phyloP scores from a whole-genome alignment of 2,113 vertebrate genomes.

The Typhlomys cinereus region DNA sequence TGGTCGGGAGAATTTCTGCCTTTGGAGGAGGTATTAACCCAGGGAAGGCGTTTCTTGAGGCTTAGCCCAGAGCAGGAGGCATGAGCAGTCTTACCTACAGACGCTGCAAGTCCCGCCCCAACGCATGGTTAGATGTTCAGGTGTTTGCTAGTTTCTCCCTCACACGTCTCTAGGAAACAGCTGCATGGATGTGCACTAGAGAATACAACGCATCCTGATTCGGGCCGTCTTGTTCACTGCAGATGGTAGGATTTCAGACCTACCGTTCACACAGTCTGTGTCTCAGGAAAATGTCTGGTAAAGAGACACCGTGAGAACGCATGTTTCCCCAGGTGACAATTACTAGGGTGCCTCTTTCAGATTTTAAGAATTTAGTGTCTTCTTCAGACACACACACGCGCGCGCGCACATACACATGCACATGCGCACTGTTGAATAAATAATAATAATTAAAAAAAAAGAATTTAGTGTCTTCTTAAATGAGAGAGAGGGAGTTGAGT shows the following conservation, averaged over 20 bases:
- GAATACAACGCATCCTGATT: background rate
- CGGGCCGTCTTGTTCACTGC: background rate
- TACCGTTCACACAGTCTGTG: background rate
- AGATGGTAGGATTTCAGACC: background rate
- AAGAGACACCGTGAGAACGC: background rate
- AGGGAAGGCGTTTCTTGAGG: constrained; percentile 51
- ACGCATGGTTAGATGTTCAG: background rate
- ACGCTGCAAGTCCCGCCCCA: background rate
- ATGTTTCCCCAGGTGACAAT: background rate
- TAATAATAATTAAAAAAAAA: too few relatives aligned
- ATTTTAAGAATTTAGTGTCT: background rate
- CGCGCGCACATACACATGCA: too few relatives aligned
- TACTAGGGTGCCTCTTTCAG: background rate
- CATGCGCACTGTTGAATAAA: too few relatives aligned
- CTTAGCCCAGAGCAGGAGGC: constrained; percentile 4
- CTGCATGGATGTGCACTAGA: background rate
- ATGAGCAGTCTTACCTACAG: background rate
- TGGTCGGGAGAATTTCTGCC: constrained; percentile 23
- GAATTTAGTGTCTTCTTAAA: background rate
- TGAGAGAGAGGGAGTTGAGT: background rate
- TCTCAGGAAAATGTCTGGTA: background rate
- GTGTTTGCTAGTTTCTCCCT: background rate
- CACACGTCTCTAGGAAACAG: background rate
- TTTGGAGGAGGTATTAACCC: constrained; percentile 39
- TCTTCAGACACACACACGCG: too few relatives aligned